Evolutionary conservation across 1,140 invertebrate species (phyloP).

Genomic region (Drosophila guanche): DNA sequence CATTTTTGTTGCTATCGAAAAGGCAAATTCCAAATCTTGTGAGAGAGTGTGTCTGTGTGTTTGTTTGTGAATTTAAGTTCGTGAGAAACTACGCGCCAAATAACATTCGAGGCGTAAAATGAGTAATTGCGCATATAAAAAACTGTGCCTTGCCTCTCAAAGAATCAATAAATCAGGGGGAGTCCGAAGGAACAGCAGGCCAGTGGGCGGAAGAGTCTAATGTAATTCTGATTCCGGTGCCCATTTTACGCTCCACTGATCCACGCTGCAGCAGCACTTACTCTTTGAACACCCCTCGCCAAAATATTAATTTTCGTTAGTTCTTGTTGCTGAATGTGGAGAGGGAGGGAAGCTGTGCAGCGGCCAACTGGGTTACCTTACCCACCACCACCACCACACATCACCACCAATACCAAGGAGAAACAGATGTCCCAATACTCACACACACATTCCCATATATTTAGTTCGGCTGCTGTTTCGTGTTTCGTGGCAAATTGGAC

Average conservation of each 20-base stretch:
- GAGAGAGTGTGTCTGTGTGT: slow-evolving; percentile 14
- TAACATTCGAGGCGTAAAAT: slow-evolving; percentile 71
- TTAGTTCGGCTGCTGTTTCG: slow-evolving; percentile 23
- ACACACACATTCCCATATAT: slow-evolving; percentile 5
- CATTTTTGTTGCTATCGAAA: slow-evolving; percentile 64
- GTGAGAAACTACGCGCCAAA: slow-evolving; percentile 69
- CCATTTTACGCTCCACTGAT: slow-evolving; percentile 25
- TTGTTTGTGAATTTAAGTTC: slow-evolving; percentile 31
- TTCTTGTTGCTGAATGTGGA: slow-evolving; percentile 8
- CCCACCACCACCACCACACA: slow-evolving; percentile 37
- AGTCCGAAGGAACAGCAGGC: slow-evolving; percentile 35
- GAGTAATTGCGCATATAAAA: slow-evolving; percentile 77
- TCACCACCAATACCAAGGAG: slow-evolving; percentile 31
- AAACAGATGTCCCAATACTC: slow-evolving; percentile 36
- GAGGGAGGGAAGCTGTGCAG: slow-evolving; percentile 45
- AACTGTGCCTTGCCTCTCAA: slow-evolving; percentile 44
- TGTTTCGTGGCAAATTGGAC: slow-evolving; percentile 56
- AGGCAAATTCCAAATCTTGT: slow-evolving; percentile 63
- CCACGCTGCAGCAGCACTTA: slow-evolving; percentile 3
- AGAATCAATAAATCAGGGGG: slow-evolving; percentile 22
- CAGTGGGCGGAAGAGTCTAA: slow-evolving; percentile 50
- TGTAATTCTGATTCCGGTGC: slow-evolving; percentile 40
- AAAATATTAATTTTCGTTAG: slow-evolving; percentile 46
- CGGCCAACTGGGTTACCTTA: slow-evolving; percentile 50
- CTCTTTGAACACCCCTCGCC: slow-evolving; percentile 39